Conservation (phyloP, 2,797 vertebrate genomes). For the Iguana delicatissima region DNA sequence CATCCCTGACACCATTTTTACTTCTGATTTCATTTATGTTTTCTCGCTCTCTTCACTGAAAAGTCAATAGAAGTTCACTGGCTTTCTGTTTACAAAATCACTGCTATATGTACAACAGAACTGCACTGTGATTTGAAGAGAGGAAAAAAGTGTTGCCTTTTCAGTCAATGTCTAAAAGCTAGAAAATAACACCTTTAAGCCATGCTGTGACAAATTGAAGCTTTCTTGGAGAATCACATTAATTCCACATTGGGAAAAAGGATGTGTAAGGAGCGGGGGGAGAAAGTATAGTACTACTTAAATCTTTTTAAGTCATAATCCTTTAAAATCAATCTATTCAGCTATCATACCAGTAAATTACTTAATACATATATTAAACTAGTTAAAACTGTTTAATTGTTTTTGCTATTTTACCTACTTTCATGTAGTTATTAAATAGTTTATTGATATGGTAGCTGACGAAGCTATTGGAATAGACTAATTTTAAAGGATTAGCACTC, state of each 20-base stretch:
- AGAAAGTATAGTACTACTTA: background rate
- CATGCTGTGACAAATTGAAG: slow-evolving; percentile 24
- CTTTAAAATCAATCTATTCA: slow-evolving; percentile 41
- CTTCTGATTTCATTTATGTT: slow-evolving; percentile 28
- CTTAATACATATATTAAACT: slow-evolving; percentile 12
- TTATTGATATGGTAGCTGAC: slow-evolving; percentile 28
- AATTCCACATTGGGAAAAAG: background rate
- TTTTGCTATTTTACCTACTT: slow-evolving; percentile 3
- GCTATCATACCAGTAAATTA: slow-evolving; percentile 2
- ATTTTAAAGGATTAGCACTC: slow-evolving; percentile 47
- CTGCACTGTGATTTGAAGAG: background rate
- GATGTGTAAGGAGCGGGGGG: background rate
- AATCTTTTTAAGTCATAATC: slow-evolving; percentile 49
- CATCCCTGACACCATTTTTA: background rate
- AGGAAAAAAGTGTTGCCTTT: background rate
- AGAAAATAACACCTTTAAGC: slow-evolving; percentile 44
- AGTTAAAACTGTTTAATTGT: slow-evolving; percentile 6
- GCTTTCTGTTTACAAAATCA: slow-evolving; percentile 31
- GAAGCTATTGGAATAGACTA: slow-evolving; percentile 23
- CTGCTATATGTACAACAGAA: slow-evolving; percentile 21
- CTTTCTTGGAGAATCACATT: slow-evolving; percentile 44
- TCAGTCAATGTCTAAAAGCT: slow-evolving; percentile 43
- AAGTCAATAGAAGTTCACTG: slow-evolving; percentile 11
- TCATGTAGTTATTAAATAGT: background rate
- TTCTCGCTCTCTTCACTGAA: slow-evolving; percentile 33